Conservation (phyloP, 2,888 invertebrate species). For the Keiferia lycopersicella region DNA sequence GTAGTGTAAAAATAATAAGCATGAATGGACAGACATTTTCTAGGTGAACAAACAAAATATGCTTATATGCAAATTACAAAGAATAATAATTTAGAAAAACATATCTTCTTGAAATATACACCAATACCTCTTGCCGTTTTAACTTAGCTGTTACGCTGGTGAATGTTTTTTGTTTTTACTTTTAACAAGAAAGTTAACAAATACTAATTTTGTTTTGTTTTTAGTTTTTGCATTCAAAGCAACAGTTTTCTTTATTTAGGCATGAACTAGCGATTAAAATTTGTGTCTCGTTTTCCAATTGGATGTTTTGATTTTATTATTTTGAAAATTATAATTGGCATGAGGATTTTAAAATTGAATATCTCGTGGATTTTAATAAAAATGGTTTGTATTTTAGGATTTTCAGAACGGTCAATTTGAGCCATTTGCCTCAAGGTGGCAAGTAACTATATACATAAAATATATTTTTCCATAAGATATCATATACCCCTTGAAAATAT, state of each 20-base stretch:
- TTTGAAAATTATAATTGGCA: constrained; percentile 41
- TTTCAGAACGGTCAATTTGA: not conserved
- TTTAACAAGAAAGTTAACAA: constrained; percentile 20
- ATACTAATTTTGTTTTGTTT: constrained; percentile 24
- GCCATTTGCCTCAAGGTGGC: not conserved
- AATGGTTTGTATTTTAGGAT: constrained; percentile 1
- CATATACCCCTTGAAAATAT: not conserved
- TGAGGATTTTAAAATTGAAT: constrained; percentile 35
- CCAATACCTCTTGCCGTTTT: constrained; percentile 35
- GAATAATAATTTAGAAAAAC: not conserved
- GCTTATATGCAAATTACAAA: too few relatives aligned
- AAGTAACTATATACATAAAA: not conserved
- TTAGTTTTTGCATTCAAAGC: constrained; percentile 34
- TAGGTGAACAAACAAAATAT: too few relatives aligned
- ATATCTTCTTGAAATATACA: constrained; percentile 16
- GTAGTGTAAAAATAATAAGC: too few relatives aligned
- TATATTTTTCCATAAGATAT: not conserved
- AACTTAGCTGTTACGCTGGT: constrained; percentile 27
- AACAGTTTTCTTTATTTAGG: constrained; percentile 39
- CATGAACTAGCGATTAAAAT: constrained; percentile 45
- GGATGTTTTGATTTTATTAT: constrained; percentile 37
- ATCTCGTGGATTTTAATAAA: too few relatives aligned
- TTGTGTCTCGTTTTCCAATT: constrained; percentile 38
- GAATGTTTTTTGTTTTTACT: constrained; percentile 27
- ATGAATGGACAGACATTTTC: too few relatives aligned